A percentile compares a stretch with the other conserved stretches of the same genome.
phyloP scores from a whole-genome alignment of 2,888 invertebrate species.

The Euphydryas editha region DNA sequence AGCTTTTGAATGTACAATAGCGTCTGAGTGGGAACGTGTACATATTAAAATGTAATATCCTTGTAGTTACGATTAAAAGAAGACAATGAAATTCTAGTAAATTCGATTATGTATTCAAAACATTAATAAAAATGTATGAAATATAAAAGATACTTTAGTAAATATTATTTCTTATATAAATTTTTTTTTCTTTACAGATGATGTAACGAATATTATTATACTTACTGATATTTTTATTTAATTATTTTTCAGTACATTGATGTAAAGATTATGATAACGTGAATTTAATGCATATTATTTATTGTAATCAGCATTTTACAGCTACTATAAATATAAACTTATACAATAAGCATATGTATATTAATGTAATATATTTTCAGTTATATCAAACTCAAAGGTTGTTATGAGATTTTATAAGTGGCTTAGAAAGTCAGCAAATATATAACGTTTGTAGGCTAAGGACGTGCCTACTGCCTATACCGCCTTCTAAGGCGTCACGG shows the following conservation, averaged over 20 bases:
- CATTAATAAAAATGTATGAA: too few relatives aligned
- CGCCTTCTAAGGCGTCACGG: slow-evolving; percentile 29
- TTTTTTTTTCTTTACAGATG: too few relatives aligned
- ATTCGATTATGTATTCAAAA: too few relatives aligned
- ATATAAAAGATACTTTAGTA: too few relatives aligned
- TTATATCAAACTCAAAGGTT: neutral
- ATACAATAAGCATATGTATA: neutral
- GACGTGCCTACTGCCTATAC: slow-evolving; percentile 37
- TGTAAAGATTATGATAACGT: too few relatives aligned
- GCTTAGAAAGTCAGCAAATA: slow-evolving; percentile 43
- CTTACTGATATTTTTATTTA: too few relatives aligned
- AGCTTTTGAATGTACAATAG: slow-evolving; percentile 49
- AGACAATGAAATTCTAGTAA: neutral
- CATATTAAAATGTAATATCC: slow-evolving; percentile 12
- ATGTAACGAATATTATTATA: too few relatives aligned
- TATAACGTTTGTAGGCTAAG: slow-evolving; percentile 42
- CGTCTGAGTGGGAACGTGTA: slow-evolving; percentile 27
- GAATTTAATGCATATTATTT: too few relatives aligned
- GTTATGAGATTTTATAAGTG: slow-evolving; percentile 3
- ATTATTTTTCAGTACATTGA: too few relatives aligned
- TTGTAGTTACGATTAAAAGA: neutral
- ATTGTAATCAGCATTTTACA: too few relatives aligned
- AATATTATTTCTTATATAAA: too few relatives aligned
- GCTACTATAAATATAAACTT: too few relatives aligned
- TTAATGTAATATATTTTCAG: neutral